These are phyloP conservation scores for Harpagifer antarcticus DNA, from an alignment of 2,797 vertebrate genomes.

Conservation along the genomic window DNA sequence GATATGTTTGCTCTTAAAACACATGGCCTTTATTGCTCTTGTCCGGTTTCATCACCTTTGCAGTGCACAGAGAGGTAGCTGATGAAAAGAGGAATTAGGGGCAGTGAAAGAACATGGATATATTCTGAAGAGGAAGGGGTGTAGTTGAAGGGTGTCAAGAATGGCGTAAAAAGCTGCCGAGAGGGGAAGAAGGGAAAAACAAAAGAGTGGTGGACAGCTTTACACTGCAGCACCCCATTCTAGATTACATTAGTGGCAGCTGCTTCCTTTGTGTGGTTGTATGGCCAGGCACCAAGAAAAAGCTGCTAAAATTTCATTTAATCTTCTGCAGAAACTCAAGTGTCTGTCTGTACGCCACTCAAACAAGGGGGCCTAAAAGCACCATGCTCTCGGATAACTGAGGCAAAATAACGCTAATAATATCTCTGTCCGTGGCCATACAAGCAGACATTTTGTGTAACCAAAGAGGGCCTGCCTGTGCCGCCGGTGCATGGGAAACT, in stretches of 20 bases:
- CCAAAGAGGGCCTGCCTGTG: constrained; percentile 79
- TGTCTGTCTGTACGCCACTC: constrained; percentile 87
- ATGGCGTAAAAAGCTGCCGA: constrained; percentile 67
- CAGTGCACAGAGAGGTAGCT: constrained; percentile 33
- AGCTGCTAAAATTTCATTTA: constrained; percentile 95
- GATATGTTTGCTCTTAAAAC: constrained; percentile 58
- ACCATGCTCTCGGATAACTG: constrained; percentile 88
- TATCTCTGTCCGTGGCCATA: constrained; percentile 78
- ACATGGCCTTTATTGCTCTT: constrained; percentile 50
- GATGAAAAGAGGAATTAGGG: constrained; percentile 69
- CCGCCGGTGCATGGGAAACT: constrained; percentile 79
- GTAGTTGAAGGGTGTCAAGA: constrained; percentile 69
- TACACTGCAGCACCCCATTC: constrained; percentile 78
- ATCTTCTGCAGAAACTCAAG: constrained; percentile 91
- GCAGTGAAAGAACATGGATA: constrained; percentile 63
- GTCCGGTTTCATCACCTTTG: constrained; percentile 59
- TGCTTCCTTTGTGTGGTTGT: constrained; percentile 91
- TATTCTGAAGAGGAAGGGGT: constrained; percentile 65
- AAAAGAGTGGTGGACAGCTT: constrained; percentile 82
- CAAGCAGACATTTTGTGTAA: constrained; percentile 89
- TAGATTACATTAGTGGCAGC: constrained; percentile 91
- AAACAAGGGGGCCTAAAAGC: constrained; percentile 90
- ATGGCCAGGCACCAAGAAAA: constrained; percentile 87
- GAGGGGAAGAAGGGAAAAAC: constrained; percentile 74
- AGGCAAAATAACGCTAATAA: constrained; percentile 91